Evolutionary conservation across 2,888 invertebrate species (phyloP), one percentile per base, ranked within the genome.

Genomic region (Alloplasta piceator): DNA sequence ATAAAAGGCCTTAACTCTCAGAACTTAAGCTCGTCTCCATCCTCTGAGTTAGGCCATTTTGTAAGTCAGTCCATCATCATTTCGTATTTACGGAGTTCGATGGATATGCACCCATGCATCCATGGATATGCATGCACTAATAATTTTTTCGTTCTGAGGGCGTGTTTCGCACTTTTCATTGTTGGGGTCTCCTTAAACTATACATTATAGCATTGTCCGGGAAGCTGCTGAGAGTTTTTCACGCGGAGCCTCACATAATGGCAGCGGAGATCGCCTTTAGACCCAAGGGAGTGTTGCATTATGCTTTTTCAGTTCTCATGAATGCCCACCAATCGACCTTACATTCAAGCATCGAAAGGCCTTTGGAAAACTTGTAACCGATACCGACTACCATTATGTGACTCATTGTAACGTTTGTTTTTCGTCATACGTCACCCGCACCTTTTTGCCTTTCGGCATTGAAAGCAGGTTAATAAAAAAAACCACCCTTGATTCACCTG

Each of bases 141-240:
- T 74, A 64, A 66, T 78, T 82, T 63, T 77, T 71, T 61, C 55
- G 36, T 55, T 61, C 46, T 74, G 43, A 10, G 61, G 84, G 87
- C 83, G 84, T 86, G 84, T 90, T 90, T 90, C 87, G 89, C 90
- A 88, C 88, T 90, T 50, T 66, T 14, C 89, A 90, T 91, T 91
- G 89, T 90, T 87, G 84, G 80, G 1, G 39, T 39, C 16, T 39
- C 48, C 85, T 84, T 86, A 89, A 26, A 89, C 87, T 87, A 86
- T 86, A 87, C 88, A 89, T 90, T 89, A 86, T 87, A 84, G 86
- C 84, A 90, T 90, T 90, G 87, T 87, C 80, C 43, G 10, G 43
- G 10, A 10, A 6, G 48, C 38, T 38, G 41, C 41, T 36, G 41
- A 41, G 43, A 63, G 26, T 64, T 64, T 73, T 52, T 63, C 60